Conservation (phyloP, 2,797 vertebrate species). For the Echeneis naucrates region DNA sequence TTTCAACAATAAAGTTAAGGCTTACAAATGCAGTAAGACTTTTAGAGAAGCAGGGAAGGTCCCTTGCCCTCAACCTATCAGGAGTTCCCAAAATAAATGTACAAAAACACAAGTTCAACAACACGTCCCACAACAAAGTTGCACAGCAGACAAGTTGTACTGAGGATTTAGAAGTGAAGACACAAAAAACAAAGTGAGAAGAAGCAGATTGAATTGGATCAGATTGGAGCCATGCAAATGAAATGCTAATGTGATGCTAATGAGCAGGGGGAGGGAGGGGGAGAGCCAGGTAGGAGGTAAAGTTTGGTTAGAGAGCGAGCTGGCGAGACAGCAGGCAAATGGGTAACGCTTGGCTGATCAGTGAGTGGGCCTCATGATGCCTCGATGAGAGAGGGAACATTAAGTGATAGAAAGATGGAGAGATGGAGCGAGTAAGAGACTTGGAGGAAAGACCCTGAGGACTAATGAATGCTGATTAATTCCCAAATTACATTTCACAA, state of each 20-base stretch:
- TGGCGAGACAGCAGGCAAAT: slow-evolving; percentile 86
- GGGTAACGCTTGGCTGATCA: slow-evolving; percentile 88
- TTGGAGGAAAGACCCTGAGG: slow-evolving; percentile 59
- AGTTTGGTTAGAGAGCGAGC: slow-evolving; percentile 91
- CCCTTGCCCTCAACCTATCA: not conserved
- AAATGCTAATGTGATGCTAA: slow-evolving; percentile 91
- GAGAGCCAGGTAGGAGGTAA: slow-evolving; percentile 84
- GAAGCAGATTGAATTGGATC: slow-evolving; percentile 45
- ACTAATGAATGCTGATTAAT: slow-evolving; percentile 84
- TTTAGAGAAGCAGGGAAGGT: not conserved
- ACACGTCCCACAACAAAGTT: not conserved
- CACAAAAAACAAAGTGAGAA: slow-evolving; percentile 28
- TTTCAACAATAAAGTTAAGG: not conserved
- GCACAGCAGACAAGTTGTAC: not conserved
- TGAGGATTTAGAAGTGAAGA: not conserved
- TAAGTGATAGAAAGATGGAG: slow-evolving; percentile 54
- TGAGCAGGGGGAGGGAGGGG: slow-evolving; percentile 84
- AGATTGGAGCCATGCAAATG: slow-evolving; percentile 78
- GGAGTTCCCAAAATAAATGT: not conserved
- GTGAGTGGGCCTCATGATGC: slow-evolving; percentile 84
- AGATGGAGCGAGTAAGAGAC: slow-evolving; percentile 44
- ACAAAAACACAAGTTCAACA: not conserved
- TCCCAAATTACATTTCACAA: slow-evolving; percentile 79
- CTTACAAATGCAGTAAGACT: no score
- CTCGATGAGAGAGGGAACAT: slow-evolving; percentile 73